phyloP scores from a whole-genome alignment of 2,113 vertebrate species.

The Trematomus loennbergii region DNA sequence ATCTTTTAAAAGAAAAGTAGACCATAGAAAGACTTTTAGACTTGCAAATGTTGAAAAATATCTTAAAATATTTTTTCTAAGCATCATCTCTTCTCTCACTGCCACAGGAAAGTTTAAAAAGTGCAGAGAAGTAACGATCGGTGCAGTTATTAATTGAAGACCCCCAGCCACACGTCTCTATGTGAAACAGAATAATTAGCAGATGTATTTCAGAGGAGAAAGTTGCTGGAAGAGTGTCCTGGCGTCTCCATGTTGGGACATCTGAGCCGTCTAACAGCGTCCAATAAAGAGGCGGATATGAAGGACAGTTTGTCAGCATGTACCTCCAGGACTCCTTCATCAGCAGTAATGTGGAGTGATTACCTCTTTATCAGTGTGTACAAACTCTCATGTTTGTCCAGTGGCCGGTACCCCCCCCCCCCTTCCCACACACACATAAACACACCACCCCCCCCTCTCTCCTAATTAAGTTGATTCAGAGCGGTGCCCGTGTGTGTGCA shows the following conservation, averaged over 20 bases:
- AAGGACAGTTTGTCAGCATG: constrained; percentile 45
- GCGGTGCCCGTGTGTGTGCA: constrained; percentile 55
- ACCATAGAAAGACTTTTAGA: not conserved
- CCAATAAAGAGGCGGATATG: constrained; percentile 20
- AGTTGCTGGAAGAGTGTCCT: constrained; percentile 23
- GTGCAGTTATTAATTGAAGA: constrained; percentile 7
- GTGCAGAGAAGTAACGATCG: not conserved
- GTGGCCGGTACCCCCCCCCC: constrained; percentile 7
- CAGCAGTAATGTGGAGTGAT: constrained; percentile 46
- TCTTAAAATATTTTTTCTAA: too few species aligned
- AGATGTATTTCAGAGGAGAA: constrained; percentile 21
- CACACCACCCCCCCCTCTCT: constrained; percentile 17
- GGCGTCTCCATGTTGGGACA: constrained; percentile 35
- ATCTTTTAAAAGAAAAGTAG: not conserved
- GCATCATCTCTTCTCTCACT: not conserved
- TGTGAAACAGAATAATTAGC: constrained; percentile 26
- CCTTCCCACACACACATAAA: not conserved
- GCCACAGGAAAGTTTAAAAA: not conserved
- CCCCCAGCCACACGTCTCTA: not conserved
- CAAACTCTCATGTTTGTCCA: constrained; percentile 28
- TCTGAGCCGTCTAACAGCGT: constrained; percentile 35
- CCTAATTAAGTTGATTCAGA: constrained; percentile 83
- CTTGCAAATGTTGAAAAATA: too few species aligned
- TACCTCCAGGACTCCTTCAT: constrained; percentile 55
- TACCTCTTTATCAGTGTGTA: constrained; percentile 45